Conservation (phyloP, 2,888 invertebrate genomes). For the Melikaiella ostensackeni region DNA sequence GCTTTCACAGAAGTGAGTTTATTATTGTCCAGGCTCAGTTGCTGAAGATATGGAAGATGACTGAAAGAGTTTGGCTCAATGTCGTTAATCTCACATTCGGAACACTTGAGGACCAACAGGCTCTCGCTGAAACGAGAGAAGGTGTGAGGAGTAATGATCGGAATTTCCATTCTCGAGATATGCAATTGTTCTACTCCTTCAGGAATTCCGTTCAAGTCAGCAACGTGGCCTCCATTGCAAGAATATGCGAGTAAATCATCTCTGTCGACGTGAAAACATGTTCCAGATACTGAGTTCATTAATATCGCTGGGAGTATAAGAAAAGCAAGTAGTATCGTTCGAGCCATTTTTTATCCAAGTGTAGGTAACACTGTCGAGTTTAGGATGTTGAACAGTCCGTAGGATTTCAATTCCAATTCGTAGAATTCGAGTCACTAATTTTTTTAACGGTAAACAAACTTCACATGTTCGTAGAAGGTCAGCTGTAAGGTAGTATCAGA, state of each 20-base stretch:
- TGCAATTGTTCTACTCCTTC: conserved; percentile 63
- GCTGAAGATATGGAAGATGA: conserved; percentile 65
- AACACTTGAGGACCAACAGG: conserved; percentile 68
- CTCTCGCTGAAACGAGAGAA: conserved; percentile 67
- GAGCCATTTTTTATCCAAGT: conserved; percentile 43
- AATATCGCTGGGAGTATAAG: conserved; percentile 46
- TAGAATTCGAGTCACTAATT: not conserved
- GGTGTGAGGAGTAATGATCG: conserved; percentile 58
- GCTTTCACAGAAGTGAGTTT: conserved; percentile 60
- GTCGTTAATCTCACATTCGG: conserved; percentile 66
- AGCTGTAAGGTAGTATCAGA: not conserved
- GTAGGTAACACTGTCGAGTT: conserved; percentile 10
- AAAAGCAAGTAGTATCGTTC: conserved; percentile 11
- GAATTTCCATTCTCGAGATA: conserved; percentile 64
- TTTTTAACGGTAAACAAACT: not conserved
- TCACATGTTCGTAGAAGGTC: conserved; percentile 5
- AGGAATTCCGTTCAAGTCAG: conserved; percentile 65
- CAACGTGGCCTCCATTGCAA: conserved; percentile 63
- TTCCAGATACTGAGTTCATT: conserved; percentile 54
- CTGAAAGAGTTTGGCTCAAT: conserved; percentile 69
- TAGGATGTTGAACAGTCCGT: not conserved
- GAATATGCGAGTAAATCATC: conserved; percentile 66
- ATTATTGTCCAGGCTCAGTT: conserved; percentile 69
- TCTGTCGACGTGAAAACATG: conserved; percentile 62
- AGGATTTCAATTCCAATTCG: not conserved